Conservation (phyloP, 2,113 vertebrate genomes). For the Sitta europaea region DNA sequence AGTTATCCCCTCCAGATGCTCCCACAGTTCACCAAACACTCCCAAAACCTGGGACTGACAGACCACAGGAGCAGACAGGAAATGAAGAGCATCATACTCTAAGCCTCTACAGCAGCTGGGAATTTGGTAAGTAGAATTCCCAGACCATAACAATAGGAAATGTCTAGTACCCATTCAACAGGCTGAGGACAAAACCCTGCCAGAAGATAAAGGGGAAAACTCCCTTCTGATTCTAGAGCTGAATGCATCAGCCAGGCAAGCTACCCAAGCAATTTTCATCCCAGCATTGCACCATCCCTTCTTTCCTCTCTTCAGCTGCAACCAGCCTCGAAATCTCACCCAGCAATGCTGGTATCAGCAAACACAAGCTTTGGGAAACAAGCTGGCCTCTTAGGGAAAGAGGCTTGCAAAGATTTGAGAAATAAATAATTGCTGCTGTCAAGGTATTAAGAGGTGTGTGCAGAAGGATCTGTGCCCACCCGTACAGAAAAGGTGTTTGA, state of each 20-base stretch:
- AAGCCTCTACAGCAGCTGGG: background rate
- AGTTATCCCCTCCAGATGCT: background rate
- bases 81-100: background rate
- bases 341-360: background rate
- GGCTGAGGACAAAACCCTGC: background rate
- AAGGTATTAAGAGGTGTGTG: background rate
- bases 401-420: background rate
- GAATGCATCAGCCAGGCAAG: background rate
- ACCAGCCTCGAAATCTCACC: rapidly evolving
- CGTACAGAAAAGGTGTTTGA: background rate
- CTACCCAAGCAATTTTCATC: background rate
- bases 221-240: background rate
- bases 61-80: background rate
- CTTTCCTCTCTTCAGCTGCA: background rate
- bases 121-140: background rate
- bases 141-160: background rate
- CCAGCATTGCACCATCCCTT: background rate
- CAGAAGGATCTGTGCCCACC: background rate
- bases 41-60: background rate
- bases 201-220: background rate
- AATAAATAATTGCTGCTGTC: background rate
- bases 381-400: background rate
- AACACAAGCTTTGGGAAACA: background rate
- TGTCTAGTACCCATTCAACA: background rate
- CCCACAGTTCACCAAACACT: background rate